Percentiles rank a stretch among this genome's conserved stretches.
Evolutionary conservation across 2,113 vertebrate species (phyloP).

Genomic region (Ailurus styani): DNA sequence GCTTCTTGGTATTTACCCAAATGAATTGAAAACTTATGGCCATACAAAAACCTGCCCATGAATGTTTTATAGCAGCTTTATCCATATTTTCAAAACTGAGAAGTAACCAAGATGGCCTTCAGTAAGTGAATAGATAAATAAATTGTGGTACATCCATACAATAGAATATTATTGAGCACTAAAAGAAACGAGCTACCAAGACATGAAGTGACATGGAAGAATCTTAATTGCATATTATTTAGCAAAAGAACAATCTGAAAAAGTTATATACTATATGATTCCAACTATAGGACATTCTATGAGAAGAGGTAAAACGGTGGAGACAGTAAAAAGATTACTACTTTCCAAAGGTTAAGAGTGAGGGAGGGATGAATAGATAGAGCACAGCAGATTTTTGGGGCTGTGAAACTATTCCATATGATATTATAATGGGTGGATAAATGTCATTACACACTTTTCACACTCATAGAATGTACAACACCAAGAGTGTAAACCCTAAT

Average conservation of each 20-base stretch:
- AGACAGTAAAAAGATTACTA: background rate
- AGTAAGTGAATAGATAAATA: background rate
- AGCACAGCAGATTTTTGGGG: background rate
- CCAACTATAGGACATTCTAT: background rate
- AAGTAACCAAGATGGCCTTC: background rate
- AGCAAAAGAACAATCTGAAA: background rate
- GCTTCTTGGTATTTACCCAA: background rate
- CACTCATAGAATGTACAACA: background rate
- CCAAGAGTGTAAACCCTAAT: background rate
- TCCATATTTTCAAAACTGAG: background rate
- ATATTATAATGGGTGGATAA: background rate
- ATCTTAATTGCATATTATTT: background rate
- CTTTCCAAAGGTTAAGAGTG: background rate
- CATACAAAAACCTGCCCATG: background rate
- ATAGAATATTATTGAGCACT: background rate
- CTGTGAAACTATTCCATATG: background rate
- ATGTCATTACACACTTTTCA: background rate
- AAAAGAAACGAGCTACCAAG: background rate
- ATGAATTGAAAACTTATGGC: background rate
- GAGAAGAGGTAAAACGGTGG: background rate
- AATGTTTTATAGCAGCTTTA: background rate
- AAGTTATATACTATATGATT: background rate
- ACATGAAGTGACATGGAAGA: background rate
- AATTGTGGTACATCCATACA: background rate
- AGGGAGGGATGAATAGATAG: background rate